Evolutionary conservation across 1,140 invertebrate genomes (phyloP).

Genomic region (Drosophila pandora): DNA sequence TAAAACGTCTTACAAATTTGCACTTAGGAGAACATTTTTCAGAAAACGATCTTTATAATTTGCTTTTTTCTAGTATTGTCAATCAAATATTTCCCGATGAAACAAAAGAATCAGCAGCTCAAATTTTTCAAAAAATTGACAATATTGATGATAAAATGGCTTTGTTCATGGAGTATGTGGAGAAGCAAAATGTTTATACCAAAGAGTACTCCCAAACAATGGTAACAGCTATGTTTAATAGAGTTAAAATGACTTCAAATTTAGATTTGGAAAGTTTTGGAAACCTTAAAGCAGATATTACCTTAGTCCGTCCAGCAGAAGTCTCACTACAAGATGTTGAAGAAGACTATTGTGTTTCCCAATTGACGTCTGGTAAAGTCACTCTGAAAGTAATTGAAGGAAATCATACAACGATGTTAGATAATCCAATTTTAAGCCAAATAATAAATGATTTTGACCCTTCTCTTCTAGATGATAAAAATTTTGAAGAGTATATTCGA

Average conservation of each 20-base stretch:
- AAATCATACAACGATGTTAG: conserved; percentile 89
- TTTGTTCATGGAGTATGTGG: conserved; percentile 66
- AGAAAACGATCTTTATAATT: conserved; percentile 85
- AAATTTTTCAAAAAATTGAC: conserved; percentile 72
- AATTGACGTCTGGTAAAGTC: conserved; percentile 84
- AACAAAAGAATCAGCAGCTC: conserved; percentile 85
- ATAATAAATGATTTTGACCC: conserved; percentile 86
- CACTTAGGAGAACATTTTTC: conserved; percentile 79
- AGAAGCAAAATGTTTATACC: conserved; percentile 84
- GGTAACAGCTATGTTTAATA: conserved; percentile 84
- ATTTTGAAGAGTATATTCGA: conserved; percentile 72
- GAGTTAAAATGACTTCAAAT: conserved; percentile 85
- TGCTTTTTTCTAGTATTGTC: conserved; percentile 85
- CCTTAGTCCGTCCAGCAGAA: conserved; percentile 87
- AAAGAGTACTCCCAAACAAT: conserved; percentile 84
- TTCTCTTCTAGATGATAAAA: conserved; percentile 69
- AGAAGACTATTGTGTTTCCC: conserved; percentile 88
- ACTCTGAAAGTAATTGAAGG: conserved; percentile 87
- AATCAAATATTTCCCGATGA: conserved; percentile 85
- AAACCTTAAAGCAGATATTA: conserved; percentile 86
- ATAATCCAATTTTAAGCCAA: conserved; percentile 86
- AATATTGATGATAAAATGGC: conserved; percentile 56
- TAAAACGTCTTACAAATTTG: conserved; percentile 84
- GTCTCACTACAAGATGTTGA: conserved; percentile 84
- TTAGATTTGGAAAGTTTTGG: conserved; percentile 84